Percentiles rank a stretch among this genome's conserved stretches.
These are phyloP conservation scores for Laspeyria flexula DNA, from an alignment of 2,888 invertebrate species.

Conservation along the genomic window DNA sequence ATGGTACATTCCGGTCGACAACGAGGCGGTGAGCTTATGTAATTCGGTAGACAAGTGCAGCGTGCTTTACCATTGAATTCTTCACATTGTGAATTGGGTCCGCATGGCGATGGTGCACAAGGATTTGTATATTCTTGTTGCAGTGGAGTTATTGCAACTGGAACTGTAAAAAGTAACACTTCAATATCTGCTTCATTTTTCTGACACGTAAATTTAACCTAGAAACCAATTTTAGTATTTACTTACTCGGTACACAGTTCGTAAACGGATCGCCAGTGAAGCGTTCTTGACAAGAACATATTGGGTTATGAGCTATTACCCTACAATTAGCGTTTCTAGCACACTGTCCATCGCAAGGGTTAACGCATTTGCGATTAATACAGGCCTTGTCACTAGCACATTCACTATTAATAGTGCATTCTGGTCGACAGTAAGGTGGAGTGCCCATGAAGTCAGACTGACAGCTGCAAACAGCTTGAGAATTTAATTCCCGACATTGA, in stretches of 20 bases:
- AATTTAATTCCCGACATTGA: constrained; percentile 88
- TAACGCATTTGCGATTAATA: constrained; percentile 90
- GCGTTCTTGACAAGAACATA: constrained; percentile 90
- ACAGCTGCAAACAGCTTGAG: constrained; percentile 91
- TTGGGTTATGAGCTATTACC: constrained; percentile 93
- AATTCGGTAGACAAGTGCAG: constrained; percentile 90
- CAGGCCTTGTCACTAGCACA: constrained; percentile 92
- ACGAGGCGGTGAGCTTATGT: constrained; percentile 91
- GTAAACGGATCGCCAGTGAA: constrained; percentile 93
- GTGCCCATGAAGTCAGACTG: constrained; percentile 90
- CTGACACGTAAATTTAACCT: no score
- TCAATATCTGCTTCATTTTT: no score
- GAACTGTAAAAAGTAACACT: constrained; percentile 49
- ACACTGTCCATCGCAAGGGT: constrained; percentile 93
- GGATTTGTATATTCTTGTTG: constrained; percentile 78
- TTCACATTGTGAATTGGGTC: constrained; percentile 90
- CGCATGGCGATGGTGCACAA: constrained; percentile 92
- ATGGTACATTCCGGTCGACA: constrained; percentile 91
- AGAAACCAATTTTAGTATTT: no score
- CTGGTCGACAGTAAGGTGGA: constrained; percentile 92
- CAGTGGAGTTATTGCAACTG: constrained; percentile 57
- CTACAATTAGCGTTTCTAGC: constrained; percentile 92
- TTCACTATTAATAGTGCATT: constrained; percentile 93
- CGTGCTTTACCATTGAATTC: constrained; percentile 88
- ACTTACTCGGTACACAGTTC: constrained; percentile 83